Percentiles rank a stretch among this genome's conserved stretches.
phyloP scores from a whole-genome alignment of 1,140 invertebrate genomes.

The Drosophila gunungcola region DNA sequence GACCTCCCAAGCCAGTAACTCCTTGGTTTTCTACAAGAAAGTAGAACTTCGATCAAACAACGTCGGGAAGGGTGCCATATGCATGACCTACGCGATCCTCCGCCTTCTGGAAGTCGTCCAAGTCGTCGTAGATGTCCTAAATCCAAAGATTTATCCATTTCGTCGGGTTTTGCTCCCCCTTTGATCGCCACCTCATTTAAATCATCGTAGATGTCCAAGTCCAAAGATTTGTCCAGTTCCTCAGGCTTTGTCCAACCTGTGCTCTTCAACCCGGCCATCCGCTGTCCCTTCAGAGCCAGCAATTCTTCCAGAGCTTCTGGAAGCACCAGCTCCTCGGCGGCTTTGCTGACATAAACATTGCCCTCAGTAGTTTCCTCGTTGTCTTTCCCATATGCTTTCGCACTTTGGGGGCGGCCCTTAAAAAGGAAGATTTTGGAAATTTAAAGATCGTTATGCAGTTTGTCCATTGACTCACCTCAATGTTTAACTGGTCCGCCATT shows the following conservation, averaged over 20 bases:
- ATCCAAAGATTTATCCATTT: constrained; percentile 1
- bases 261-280: not conserved
- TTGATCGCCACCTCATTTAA: no score
- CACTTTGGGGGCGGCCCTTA: not conserved
- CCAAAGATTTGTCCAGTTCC: no score
- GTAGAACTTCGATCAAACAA: not conserved
- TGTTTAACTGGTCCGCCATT: not conserved
- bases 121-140: constrained; percentile 77
- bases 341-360: not conserved
- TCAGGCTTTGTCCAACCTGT: not conserved
- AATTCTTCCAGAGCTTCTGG: constrained; percentile 1
- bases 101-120: constrained; percentile 72
- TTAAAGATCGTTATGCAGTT: not conserved
- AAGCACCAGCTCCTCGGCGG: not conserved
- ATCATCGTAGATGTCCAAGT: no score
- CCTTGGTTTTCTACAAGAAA: constrained; percentile 70
- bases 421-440: no score
- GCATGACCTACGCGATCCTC: constrained; percentile 59
- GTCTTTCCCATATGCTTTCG: not conserved
- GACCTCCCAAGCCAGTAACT: constrained; percentile 55
- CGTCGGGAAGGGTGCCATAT: no score
- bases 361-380: not conserved
- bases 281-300: not conserved
- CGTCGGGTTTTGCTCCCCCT: no score
- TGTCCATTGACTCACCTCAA: not conserved